Evolutionary conservation across 2,113 vertebrate genomes (phyloP).

Genomic region (Oophaga pumilio): DNA sequence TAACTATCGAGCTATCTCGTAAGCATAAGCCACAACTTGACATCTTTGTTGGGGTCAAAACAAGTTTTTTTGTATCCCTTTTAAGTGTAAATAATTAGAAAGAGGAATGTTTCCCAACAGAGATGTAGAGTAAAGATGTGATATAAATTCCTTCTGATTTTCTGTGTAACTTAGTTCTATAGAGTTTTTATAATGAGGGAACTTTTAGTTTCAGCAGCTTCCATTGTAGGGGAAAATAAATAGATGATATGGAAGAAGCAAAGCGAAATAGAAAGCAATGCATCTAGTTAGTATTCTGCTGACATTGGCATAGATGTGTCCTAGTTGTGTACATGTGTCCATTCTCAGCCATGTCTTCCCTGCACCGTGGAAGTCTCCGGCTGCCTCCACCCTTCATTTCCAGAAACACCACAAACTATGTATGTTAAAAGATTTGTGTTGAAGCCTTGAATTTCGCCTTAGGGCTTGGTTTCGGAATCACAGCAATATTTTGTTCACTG

Average conservation of each 20-base stretch:
- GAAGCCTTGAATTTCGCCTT: conserved; percentile 42
- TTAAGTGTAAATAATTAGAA: not conserved
- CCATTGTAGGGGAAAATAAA: conserved; percentile 50
- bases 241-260: conserved; percentile 49
- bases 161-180: conserved; percentile 37
- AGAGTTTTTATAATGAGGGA: conserved; percentile 52
- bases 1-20: not conserved
- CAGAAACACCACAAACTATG: conserved; percentile 36
- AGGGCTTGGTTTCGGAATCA: conserved; percentile 30
- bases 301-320: conserved; percentile 18
- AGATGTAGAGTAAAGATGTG: conserved; percentile 16
- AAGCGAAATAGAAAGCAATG: conserved; percentile 43
- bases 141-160: conserved; percentile 5
- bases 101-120: not conserved
- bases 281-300: conserved; percentile 52
- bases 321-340: conserved; percentile 46
- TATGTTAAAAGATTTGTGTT: conserved; percentile 52
- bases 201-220: conserved; percentile 40
- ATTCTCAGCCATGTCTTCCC: conserved; percentile 11
- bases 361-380: conserved; percentile 27
- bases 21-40: not conserved
- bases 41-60: not conserved
- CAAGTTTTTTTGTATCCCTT: not conserved
- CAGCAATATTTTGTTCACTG: conserved; percentile 17
- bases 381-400: conserved; percentile 22